Conservation (phyloP, 2,888 invertebrate genomes). For the Napeogenes sylphis region DNA sequence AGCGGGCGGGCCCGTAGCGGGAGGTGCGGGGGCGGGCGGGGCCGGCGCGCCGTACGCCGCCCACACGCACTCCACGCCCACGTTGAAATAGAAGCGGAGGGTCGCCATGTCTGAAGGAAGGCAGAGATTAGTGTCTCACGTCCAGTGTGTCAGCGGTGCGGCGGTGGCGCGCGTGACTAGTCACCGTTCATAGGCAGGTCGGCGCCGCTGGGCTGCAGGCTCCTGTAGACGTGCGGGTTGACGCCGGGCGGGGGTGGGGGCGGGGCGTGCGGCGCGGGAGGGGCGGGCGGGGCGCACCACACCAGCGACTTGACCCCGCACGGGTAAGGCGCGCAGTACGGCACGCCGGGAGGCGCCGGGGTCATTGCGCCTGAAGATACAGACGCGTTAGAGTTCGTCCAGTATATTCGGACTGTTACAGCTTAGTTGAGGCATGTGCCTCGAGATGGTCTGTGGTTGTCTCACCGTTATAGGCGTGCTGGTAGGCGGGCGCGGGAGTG, state of each 20-base stretch:
- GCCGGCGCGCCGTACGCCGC: conserved; percentile 59
- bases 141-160: too few relatives aligned
- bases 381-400: background rate
- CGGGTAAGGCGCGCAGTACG: conserved; percentile 43
- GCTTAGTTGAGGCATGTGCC: too few relatives aligned
- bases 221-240: conserved; percentile 52
- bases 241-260: conserved; percentile 40
- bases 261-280: conserved; percentile 41
- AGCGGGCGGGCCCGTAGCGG: conserved; percentile 34
- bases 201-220: conserved; percentile 71
- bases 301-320: conserved; percentile 53
- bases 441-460: background rate
- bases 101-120: conserved; percentile 73
- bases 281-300: conserved; percentile 49
- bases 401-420: background rate
- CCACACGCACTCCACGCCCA: conserved; percentile 80
- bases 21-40: conserved; percentile 45
- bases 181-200: conserved; percentile 78
- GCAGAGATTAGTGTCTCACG: background rate
- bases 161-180: conserved; percentile 2
- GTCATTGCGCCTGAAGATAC: conserved; percentile 13
- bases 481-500: conserved; percentile 50
- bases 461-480: conserved; percentile 35
- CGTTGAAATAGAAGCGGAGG: conserved; percentile 82
- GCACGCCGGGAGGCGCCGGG: conserved; percentile 24